phyloP scores from a whole-genome alignment of 2,797 vertebrate species.

The Dromococcyx pavoninus region DNA sequence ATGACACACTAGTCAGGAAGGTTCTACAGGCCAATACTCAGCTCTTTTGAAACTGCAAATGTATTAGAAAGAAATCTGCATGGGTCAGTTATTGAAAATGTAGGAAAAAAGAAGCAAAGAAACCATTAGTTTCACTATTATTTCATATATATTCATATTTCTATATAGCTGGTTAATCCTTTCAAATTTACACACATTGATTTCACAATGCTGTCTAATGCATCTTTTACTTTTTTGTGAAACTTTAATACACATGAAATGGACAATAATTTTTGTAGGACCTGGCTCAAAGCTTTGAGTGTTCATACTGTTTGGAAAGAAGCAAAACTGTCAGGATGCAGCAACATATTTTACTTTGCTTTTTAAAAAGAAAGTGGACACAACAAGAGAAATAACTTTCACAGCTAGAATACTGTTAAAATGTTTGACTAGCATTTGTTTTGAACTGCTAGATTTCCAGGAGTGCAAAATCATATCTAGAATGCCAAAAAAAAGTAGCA shows the following conservation, averaged over 20 bases:
- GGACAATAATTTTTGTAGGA: background rate
- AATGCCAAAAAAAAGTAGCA: background rate
- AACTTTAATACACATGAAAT: background rate
- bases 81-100: background rate
- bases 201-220: background rate
- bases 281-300: background rate
- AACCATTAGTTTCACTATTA: background rate
- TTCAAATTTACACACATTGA: background rate
- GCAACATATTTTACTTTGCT: background rate
- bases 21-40: background rate
- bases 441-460: background rate
- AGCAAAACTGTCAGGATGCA: background rate
- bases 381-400: background rate
- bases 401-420: background rate
- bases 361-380: background rate
- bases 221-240: background rate
- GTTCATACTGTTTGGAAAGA: background rate
- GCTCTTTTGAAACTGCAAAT: background rate
- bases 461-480: background rate
- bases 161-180: background rate
- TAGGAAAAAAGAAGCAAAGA: background rate
- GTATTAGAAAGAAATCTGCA: background rate
- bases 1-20: rapidly evolving
- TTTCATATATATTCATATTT: too few relatives aligned
- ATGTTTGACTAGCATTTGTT: background rate